Percentiles rank a stretch among this genome's conserved stretches.
Evolutionary conservation across 2,888 invertebrate species (phyloP).

Genomic region (Theretra japonica): DNA sequence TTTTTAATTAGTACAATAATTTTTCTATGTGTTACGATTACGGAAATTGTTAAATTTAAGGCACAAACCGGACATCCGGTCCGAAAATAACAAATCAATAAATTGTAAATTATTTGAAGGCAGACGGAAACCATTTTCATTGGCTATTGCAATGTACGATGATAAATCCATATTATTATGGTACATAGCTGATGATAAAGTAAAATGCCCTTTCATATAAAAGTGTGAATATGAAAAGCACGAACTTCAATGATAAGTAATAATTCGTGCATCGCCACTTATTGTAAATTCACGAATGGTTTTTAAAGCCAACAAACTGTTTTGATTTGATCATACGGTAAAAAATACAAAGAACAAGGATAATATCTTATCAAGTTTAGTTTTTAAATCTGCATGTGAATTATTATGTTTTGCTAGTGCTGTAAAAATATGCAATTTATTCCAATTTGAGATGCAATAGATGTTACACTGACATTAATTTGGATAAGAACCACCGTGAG

Average conservation of each 20-base stretch:
- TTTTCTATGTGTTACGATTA: background rate
- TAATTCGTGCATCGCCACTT: constrained; percentile 31
- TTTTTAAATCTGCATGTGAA: too few species aligned
- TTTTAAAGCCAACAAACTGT: background rate
- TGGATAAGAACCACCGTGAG: too few species aligned
- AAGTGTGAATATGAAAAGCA: constrained; percentile 48
- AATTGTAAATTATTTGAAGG: too few species aligned
- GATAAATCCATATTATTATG: background rate
- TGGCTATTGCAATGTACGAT: background rate
- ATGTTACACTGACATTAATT: too few species aligned
- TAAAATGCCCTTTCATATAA: constrained; percentile 9
- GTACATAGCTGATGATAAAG: background rate
- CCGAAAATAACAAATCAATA: too few species aligned
- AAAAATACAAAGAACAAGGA: too few species aligned
- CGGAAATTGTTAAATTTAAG: too few species aligned
- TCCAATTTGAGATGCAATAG: too few species aligned
- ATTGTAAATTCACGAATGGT: background rate
- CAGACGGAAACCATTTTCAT: background rate
- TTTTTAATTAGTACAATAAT: background rate
- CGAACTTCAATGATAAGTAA: constrained; percentile 44
- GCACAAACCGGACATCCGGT: too few species aligned
- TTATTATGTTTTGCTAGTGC: too few species aligned
- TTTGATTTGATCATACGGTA: background rate
- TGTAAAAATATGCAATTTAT: too few species aligned
- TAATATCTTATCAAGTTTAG: too few species aligned